These are phyloP conservation scores for Lethrus apterus DNA, from an alignment of 1,140 invertebrate species.

Conservation along the genomic window DNA sequence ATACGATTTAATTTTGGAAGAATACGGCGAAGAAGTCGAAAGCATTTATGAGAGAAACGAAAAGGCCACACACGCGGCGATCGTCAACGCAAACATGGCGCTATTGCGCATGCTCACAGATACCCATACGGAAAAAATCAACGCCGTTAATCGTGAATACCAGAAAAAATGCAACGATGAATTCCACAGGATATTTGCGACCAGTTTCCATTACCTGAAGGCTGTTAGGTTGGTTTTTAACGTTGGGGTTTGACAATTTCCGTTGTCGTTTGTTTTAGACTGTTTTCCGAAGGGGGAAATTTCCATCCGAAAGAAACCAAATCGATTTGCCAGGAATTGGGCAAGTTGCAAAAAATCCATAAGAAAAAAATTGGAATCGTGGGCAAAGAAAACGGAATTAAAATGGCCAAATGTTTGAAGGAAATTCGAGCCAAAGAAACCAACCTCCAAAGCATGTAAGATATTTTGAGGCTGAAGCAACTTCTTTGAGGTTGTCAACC, in stretches of 20 bases:
- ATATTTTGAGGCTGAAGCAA: too few relatives aligned
- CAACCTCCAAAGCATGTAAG: too few relatives aligned
- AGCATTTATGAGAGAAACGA: background rate
- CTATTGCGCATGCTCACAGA: background rate
- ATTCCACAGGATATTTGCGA: background rate
- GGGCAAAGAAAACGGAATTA: background rate
- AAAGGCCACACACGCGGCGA: background rate
- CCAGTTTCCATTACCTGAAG: background rate
- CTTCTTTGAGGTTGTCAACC: too few relatives aligned
- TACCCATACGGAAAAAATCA: background rate
- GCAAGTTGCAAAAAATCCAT: conserved; percentile 7
- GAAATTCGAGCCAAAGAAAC: too few relatives aligned
- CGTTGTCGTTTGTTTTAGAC: conserved; percentile 5
- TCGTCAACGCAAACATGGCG: background rate
- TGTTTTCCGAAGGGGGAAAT: conserved; percentile 19
- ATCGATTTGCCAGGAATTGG: background rate
- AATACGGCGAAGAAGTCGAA: background rate
- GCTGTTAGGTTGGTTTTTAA: background rate
- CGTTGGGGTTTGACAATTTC: background rate
- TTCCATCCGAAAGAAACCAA: conserved; percentile 11
- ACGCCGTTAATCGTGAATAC: background rate
- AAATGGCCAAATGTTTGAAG: background rate
- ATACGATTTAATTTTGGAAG: background rate
- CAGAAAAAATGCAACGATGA: background rate
- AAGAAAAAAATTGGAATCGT: conserved; percentile 7